Evolutionary conservation across 2,888 invertebrate genomes (phyloP).

Genomic region (Agriotes lineatus): DNA sequence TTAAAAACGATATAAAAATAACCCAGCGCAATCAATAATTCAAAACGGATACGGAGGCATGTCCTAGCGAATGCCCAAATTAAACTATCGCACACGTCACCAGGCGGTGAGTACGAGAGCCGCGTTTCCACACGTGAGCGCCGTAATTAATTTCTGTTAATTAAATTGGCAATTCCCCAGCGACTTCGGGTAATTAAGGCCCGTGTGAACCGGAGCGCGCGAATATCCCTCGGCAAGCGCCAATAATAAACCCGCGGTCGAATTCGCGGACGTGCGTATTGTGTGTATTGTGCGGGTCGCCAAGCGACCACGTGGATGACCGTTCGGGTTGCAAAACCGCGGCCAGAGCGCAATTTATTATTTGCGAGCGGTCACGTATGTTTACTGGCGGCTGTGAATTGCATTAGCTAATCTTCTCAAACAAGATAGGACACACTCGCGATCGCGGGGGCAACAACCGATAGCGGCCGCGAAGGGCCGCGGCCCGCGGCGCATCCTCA

Average conservation of each 20-base stretch:
- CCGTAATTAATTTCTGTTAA: neutral
- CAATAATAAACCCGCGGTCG: conserved; percentile 6
- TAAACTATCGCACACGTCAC: no score
- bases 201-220: neutral
- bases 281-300: conserved; percentile 16
- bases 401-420: conserved; percentile 40
- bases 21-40: no score
- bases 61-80: no score
- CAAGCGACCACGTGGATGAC: conserved; percentile 54
- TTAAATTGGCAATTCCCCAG: neutral
- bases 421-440: conserved; percentile 41
- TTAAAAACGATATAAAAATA: no score
- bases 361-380: conserved; percentile 51
- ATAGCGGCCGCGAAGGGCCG: no score
- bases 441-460: conserved; percentile 48
- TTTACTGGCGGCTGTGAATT: conserved; percentile 42
- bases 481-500: no score
- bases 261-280: conserved; percentile 19
- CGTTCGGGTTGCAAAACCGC: conserved; percentile 53
- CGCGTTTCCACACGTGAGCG: neutral
- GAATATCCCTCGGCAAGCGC: conserved; percentile 10
- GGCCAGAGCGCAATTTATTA: conserved; percentile 44
- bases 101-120: no score
- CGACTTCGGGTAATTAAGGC: neutral
- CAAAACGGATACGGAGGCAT: no score